Percentiles rank a stretch among this genome's conserved stretches.
phyloP scores from a whole-genome alignment of 2,797 vertebrate species.

The Amblyopsis hoosieri region DNA sequence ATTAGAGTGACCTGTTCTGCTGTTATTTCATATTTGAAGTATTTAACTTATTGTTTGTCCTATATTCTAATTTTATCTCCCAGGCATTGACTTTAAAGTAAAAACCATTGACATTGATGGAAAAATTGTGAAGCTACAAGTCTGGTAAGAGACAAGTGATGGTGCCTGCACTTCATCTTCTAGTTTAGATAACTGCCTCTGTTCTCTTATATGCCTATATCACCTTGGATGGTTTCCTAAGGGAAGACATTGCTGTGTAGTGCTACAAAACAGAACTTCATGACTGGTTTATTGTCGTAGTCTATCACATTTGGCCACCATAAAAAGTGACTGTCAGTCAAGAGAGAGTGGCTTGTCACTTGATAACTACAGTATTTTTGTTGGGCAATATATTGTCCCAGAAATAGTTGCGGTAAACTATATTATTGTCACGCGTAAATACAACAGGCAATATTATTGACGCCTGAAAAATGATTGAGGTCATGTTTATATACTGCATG shows the following conservation, averaged over 20 bases:
- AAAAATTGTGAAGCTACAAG: conserved; percentile 94
- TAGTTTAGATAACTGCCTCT: conserved; percentile 7
- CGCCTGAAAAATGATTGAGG: too few species aligned
- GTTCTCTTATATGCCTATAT: neutral
- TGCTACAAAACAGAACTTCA: conserved; percentile 33
- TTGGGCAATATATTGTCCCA: too few species aligned
- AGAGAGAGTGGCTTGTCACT: neutral
- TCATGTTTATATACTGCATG: too few species aligned
- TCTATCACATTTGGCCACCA: conserved; percentile 9
- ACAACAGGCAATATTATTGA: too few species aligned
- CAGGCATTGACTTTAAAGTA: conserved; percentile 96
- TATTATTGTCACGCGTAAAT: too few species aligned
- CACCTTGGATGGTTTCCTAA: neutral
- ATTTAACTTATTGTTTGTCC: conserved; percentile 44
- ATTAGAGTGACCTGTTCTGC: conserved; percentile 46
- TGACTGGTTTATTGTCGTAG: conserved; percentile 35
- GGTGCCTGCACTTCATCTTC: neutral
- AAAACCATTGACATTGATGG: conserved; percentile 92
- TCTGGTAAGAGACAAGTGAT: conserved; percentile 81
- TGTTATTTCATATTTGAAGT: conserved; percentile 27
- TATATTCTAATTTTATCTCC: neutral
- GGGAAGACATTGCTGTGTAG: neutral
- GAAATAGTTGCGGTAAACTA: too few species aligned
- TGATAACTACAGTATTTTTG: too few species aligned
- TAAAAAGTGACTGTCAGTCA: conserved; percentile 23